Evolutionary conservation across 2,113 vertebrate species (phyloP).

Genomic region (Hystrix cristata): DNA sequence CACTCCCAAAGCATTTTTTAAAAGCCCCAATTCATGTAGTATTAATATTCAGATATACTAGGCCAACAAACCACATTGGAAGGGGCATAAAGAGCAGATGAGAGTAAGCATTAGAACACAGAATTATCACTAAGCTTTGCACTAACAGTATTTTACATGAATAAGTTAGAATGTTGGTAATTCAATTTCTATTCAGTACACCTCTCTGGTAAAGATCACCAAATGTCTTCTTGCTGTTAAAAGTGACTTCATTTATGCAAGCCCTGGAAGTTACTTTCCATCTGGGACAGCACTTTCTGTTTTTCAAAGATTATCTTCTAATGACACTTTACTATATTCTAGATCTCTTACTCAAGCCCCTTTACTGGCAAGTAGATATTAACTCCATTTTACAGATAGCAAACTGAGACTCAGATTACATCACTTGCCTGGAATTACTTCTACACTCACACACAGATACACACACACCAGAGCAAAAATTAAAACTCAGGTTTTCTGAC

Average conservation of each 20-base stretch:
- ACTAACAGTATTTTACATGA: neutral
- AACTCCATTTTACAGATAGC: neutral
- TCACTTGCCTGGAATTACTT: neutral
- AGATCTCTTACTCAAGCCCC: neutral
- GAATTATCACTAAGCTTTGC: neutral
- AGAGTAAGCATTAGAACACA: neutral
- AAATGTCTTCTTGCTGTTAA: slow-evolving; percentile 3
- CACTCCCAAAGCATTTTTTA: neutral
- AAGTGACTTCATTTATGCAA: neutral
- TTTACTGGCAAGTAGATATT: neutral
- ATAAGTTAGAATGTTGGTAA: neutral
- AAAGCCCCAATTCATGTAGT: neutral
- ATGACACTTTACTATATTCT: neutral
- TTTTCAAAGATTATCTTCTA: slow-evolving; percentile 33
- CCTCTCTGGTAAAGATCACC: neutral
- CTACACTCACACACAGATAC: neutral
- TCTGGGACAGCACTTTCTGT: neutral
- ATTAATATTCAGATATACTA: neutral
- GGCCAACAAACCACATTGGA: neutral
- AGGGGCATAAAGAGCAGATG: neutral
- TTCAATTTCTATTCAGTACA: neutral
- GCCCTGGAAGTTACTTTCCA: neutral
- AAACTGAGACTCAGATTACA: neutral
- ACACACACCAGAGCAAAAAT: neutral
- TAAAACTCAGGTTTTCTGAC: neutral